Base-by-base conservation (phyloP, 2,888 invertebrate species). In the Rotaria magnacalcarata region DNA sequence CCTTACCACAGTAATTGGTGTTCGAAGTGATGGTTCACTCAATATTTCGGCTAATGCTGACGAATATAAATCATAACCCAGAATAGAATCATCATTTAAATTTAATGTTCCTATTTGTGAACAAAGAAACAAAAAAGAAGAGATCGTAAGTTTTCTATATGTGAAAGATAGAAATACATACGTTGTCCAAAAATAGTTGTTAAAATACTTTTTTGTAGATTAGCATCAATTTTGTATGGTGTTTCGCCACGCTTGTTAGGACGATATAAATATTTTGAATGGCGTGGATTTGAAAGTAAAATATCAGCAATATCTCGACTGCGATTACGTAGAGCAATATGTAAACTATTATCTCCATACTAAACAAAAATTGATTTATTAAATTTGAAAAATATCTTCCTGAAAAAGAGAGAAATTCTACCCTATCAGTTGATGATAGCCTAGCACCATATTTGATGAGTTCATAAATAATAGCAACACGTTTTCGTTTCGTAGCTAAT, bases 211-310 rank as follows among this genome's bases (percentile, higher is more conserved):
- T 96, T 96, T 89, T 96, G 96, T 92, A 96, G 95, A 89, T 94
- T 94, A 90, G 96, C 94, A 92, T 99, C 99, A 89, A 99, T 96
- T 90, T 95, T 96, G 92, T 99, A 99, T 0, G 98, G 97, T 0
- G 98, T 99, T 91, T 98, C 97, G 84, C 97, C 96, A 27, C 94
- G 93, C 89, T 95, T 94, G 91, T 98, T 98, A 27, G 97, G 96
- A 89, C 96, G 93, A 91, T 98, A 97, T 67, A 97, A 92, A 88
- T 97, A 92, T 90, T 97, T 96, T 90, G 96, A 96, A 91, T 98
- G 94, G 92, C 96, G 96, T 34, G 98, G 98, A 92, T 98, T 97
- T 54, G 96, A 93, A 86, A 99, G 92, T 47, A 99, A 93, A 87
- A 97, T 94, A 92, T 97, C 97, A 0, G 96, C 95, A 89, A 97